Evolutionary conservation across 2,113 vertebrate species (phyloP).

Genomic region (Mirza zaza): DNA sequence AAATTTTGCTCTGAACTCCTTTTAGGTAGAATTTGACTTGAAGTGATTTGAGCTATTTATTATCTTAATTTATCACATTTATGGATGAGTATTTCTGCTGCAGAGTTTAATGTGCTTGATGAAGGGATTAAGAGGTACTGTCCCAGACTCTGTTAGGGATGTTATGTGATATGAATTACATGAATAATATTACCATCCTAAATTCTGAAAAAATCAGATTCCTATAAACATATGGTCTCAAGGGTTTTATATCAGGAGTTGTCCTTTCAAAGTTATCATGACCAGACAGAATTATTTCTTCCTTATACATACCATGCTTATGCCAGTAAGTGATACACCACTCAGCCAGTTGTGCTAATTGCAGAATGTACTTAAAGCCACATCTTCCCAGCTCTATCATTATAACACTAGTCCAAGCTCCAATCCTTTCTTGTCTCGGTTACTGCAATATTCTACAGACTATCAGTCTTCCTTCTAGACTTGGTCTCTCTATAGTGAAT

Average conservation of each 20-base stretch:
- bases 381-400: background rate
- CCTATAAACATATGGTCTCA: background rate
- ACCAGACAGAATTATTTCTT: background rate
- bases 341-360: background rate
- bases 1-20: background rate
- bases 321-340: background rate
- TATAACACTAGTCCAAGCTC: background rate
- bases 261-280: background rate
- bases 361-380: background rate
- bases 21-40: background rate
- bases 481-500: background rate
- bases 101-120: background rate
- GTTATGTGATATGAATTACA: background rate
- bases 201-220: background rate
- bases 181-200: background rate
- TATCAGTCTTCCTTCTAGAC: background rate
- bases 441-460: background rate
- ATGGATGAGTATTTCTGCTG: background rate
- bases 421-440: background rate
- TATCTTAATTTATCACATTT: conserved; percentile 14
- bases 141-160: background rate
- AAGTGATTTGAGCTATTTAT: background rate
- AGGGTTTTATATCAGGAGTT: background rate
- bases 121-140: background rate
- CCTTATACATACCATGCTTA: background rate